These are phyloP conservation scores for Dicaeum eximium DNA, from an alignment of 2,113 vertebrate species.

Conservation along the genomic window DNA sequence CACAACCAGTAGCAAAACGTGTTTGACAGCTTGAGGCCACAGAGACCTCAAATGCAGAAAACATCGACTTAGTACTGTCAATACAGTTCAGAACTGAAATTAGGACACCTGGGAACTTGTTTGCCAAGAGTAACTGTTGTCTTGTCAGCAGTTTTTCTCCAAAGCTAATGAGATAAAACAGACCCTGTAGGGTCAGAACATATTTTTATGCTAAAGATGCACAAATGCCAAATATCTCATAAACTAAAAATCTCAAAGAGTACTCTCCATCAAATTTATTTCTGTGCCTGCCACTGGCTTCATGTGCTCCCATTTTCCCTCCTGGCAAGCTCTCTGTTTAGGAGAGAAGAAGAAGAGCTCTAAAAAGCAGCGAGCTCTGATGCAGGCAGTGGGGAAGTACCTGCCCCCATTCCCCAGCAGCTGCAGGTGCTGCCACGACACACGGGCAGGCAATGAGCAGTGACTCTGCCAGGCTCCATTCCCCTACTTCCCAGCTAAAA, in stretches of 20 bases:
- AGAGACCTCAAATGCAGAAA: not conserved
- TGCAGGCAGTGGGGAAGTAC: not conserved
- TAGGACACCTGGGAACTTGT: not conserved
- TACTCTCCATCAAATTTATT: not conserved
- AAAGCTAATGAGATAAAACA: not conserved
- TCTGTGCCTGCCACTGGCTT: not conserved
- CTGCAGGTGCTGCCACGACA: not conserved
- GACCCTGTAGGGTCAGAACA: not conserved
- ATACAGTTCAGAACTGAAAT: not conserved
- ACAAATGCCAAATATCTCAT: not conserved
- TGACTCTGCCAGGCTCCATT: not conserved
- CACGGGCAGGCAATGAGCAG: not conserved
- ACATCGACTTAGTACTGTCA: rapidly evolving
- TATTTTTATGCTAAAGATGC: not conserved
- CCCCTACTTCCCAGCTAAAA: not conserved
- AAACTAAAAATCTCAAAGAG: not conserved
- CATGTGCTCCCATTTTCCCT: not conserved
- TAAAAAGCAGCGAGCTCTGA: not conserved
- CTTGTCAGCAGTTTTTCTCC: not conserved
- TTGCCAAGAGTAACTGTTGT: not conserved
- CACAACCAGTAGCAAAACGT: not conserved
- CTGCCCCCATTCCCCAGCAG: not conserved
- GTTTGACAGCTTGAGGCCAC: not conserved
- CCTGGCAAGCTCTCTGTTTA: not conserved
- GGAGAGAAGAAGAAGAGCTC: not conserved